Conservation (phyloP, 2,888 invertebrate genomes). For the Acrobasis consociella region DNA sequence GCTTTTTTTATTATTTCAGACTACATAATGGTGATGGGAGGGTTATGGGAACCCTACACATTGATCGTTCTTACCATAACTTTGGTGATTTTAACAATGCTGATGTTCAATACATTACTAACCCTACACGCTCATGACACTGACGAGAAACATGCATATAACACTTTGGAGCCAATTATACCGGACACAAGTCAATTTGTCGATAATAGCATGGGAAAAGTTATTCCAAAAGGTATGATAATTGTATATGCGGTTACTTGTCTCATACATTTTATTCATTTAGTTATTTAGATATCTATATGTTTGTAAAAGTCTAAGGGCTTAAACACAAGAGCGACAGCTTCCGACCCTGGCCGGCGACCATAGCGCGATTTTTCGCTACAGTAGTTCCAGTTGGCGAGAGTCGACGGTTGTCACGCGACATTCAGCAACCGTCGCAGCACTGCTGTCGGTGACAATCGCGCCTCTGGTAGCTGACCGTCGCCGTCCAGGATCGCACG, state of each 20-base stretch:
- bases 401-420: too few relatives aligned
- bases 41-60: slow-evolving; percentile 51
- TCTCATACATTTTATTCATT: too few relatives aligned
- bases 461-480: too few relatives aligned
- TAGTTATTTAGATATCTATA: too few relatives aligned
- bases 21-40: slow-evolving; percentile 60
- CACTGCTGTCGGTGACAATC: too few relatives aligned
- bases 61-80: slow-evolving; percentile 48
- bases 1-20: slow-evolving; percentile 57
- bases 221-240: slow-evolving; percentile 36
- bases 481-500: too few relatives aligned
- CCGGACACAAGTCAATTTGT: slow-evolving; percentile 9
- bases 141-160: slow-evolving; percentile 31
- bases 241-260: neutral
- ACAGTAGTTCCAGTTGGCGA: too few relatives aligned
- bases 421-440: too few relatives aligned
- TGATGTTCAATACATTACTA: slow-evolving; percentile 55
- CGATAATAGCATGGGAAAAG: slow-evolving; percentile 20
- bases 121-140: slow-evolving; percentile 44
- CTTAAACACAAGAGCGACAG: too few relatives aligned
- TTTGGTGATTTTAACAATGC: slow-evolving; percentile 53
- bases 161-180: slow-evolving; percentile 5
- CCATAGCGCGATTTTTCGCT: too few relatives aligned
- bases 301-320: too few relatives aligned
- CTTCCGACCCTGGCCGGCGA: too few relatives aligned